Evolutionary conservation across 2,888 invertebrate genomes (phyloP).

Genomic region (Hemistola chrysoprasaria): DNA sequence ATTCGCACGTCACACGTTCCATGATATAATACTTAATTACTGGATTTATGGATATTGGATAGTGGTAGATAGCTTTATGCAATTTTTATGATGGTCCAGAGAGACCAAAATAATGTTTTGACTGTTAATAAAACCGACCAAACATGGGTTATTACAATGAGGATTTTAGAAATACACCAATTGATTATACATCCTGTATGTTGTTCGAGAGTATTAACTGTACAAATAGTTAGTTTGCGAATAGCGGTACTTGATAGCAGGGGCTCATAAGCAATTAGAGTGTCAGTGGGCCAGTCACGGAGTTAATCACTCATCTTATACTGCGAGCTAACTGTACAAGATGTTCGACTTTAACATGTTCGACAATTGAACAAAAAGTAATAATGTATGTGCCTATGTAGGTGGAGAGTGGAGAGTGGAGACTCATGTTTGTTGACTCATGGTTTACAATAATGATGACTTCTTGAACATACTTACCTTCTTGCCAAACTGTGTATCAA

Average conservation of each 20-base stretch:
- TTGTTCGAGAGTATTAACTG: slow-evolving; percentile 29
- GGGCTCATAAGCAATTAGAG: slow-evolving; percentile 58
- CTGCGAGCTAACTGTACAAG: slow-evolving; percentile 60
- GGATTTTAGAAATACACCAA: no score
- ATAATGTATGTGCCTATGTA: no score
- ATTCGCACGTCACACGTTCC: no score
- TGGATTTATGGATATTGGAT: no score
- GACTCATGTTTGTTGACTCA: slow-evolving; percentile 24
- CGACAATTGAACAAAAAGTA: slow-evolving; percentile 41
- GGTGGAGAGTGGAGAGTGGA: no score
- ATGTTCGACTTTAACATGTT: slow-evolving; percentile 43
- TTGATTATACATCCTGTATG: slow-evolving; percentile 14
- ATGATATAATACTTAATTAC: no score
- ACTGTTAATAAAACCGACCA: no score
- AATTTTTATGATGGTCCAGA: no score
- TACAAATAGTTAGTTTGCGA: slow-evolving; percentile 28
- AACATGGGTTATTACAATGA: no score
- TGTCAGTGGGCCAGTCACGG: slow-evolving; percentile 65
- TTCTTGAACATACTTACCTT: neutral
- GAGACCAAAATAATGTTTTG: no score
- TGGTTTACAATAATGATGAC: slow-evolving; percentile 13
- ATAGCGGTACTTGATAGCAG: slow-evolving; percentile 61
- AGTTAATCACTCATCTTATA: slow-evolving; percentile 54
- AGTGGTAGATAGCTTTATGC: no score
- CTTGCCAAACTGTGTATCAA: no score